Percentiles rank a stretch among this genome's conserved stretches.
Conservation (phyloP, 2,888 invertebrate genomes). For the Carcina quercana region DNA sequence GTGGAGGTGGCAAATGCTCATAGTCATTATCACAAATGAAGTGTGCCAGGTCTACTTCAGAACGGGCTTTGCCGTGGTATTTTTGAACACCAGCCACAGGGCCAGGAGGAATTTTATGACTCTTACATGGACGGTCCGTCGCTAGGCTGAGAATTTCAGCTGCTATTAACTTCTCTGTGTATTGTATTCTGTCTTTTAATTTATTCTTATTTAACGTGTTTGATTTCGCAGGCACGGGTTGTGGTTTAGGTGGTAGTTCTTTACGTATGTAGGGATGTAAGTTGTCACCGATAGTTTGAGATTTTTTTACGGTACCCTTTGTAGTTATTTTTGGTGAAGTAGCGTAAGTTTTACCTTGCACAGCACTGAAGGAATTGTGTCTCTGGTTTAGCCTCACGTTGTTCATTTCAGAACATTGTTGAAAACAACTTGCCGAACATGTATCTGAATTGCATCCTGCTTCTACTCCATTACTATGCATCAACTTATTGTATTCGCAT, state of each 20-base stretch:
- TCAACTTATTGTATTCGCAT: constrained; percentile 63
- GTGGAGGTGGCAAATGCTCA: constrained; percentile 87
- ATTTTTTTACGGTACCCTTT: constrained; percentile 60
- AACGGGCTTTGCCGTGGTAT: constrained; percentile 70
- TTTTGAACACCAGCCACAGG: constrained; percentile 41
- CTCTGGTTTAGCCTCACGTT: constrained; percentile 50
- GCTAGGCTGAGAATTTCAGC: constrained; percentile 63
- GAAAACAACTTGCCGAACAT: constrained; percentile 57
- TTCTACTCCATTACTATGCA: constrained; percentile 61
- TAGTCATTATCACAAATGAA: constrained; percentile 76
- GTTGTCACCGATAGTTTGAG: constrained; percentile 61
- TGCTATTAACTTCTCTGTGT: constrained; percentile 64
- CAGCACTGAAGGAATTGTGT: constrained; percentile 65
- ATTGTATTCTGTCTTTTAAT: constrained; percentile 62
- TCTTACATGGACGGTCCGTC: constrained; percentile 56
- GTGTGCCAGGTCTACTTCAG: constrained; percentile 74
- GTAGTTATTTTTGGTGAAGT: constrained; percentile 36
- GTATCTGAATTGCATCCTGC: constrained; percentile 61
- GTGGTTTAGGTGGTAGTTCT: constrained; percentile 49
- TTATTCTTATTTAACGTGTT: constrained; percentile 43
- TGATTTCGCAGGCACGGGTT: constrained; percentile 35
- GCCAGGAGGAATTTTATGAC: constrained; percentile 38
- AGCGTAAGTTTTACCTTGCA: constrained; percentile 54
- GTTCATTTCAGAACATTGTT: constrained; percentile 47
- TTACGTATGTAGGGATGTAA: constrained; percentile 70